Conservation (phyloP, 1,140 invertebrate species). For the Brachionus koreanus region DNA sequence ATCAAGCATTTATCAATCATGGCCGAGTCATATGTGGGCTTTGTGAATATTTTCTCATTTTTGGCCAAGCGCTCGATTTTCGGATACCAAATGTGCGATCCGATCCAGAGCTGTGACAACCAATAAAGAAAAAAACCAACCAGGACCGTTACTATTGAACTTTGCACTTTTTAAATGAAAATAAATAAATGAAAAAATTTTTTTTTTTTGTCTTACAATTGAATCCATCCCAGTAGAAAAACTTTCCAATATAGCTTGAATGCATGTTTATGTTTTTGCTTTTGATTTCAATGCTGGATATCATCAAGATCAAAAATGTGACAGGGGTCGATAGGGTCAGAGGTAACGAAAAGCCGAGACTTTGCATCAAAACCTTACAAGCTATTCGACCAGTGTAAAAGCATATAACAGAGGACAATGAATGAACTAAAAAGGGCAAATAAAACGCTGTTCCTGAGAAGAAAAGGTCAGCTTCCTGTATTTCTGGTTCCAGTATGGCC, state of each 20-base stretch:
- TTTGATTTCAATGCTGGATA: constrained; percentile 58
- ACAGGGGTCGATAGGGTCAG: constrained; percentile 85
- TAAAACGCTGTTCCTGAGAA: neutral
- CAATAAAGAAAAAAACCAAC: constrained; percentile 67
- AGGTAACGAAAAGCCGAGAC: constrained; percentile 90
- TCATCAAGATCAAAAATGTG: constrained; percentile 77
- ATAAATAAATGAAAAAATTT: neutral
- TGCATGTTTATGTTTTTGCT: neutral
- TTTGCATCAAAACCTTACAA: constrained; percentile 76
- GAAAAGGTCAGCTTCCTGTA: neutral
- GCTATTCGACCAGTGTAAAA: constrained; percentile 41
- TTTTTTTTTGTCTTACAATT: neutral
- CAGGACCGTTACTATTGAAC: neutral
- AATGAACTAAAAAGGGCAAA: constrained; percentile 29
- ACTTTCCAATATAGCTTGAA: constrained; percentile 39
- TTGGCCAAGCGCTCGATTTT: constrained; percentile 91
- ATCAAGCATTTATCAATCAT: constrained; percentile 20
- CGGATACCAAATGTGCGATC: constrained; percentile 91
- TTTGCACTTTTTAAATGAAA: neutral
- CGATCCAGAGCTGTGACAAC: constrained; percentile 88
- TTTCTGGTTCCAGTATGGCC: neutral
- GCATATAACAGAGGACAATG: constrained; percentile 1
- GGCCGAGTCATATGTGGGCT: neutral
- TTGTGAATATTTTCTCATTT: constrained; percentile 65
- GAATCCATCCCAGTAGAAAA: constrained; percentile 32